Percentiles rank a stretch among this genome's conserved stretches.
phyloP scores from a whole-genome alignment of 2,888 invertebrate genomes.

The Sphaerophoria taeniata region DNA sequence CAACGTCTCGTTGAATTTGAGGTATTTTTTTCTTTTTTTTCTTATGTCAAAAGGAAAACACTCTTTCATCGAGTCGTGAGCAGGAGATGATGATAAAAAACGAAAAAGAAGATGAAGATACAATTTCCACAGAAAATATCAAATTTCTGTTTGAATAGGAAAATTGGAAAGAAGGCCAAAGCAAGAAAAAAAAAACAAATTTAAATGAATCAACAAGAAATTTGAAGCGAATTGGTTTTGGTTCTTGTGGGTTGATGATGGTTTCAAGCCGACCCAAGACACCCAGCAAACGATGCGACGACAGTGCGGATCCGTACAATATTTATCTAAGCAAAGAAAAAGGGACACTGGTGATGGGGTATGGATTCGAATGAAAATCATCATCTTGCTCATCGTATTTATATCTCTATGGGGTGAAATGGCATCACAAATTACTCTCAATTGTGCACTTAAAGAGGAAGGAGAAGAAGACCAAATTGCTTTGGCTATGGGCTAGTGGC shows the following conservation, averaged over 20 bases:
- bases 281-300: no score
- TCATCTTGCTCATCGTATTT: neutral
- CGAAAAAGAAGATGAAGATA: constrained; percentile 43
- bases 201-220: constrained; percentile 57
- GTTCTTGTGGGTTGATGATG: constrained; percentile 59
- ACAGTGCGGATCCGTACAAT: constrained; percentile 37
- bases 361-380: constrained; percentile 1
- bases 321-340: constrained; percentile 47
- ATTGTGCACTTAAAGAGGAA: constrained; percentile 69
- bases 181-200: constrained; percentile 25
- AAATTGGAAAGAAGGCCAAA: constrained; percentile 53
- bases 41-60: constrained; percentile 28
- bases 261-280: no score
- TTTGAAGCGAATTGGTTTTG: constrained; percentile 48
- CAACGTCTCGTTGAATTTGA: constrained; percentile 53
- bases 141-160: constrained; percentile 70
- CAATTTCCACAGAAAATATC: constrained; percentile 69
- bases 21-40: constrained; percentile 20
- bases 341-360: constrained; percentile 24
- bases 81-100: no score
- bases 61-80: constrained; percentile 17
- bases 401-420: constrained; percentile 16
- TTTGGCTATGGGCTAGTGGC: constrained; percentile 44
- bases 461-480: constrained; percentile 69
- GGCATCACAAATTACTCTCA: constrained; percentile 73